phyloP scores from a whole-genome alignment of 2,888 invertebrate species.

The Cremastinae sp. region DNA sequence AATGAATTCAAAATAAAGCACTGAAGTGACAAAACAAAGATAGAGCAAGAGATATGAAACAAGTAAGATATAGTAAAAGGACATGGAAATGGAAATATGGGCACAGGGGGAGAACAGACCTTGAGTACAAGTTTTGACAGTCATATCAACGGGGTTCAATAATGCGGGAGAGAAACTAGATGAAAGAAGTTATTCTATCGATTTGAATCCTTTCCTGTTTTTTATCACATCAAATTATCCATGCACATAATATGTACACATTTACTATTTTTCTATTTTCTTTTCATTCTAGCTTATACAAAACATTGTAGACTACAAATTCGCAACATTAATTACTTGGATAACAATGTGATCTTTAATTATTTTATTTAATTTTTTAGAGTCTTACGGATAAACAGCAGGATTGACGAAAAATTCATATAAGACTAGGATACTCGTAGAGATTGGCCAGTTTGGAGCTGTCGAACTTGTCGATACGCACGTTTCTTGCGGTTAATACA shows the following conservation, averaged over 20 bases:
- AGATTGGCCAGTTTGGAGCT: slow-evolving; percentile 19
- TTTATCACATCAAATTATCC: too few relatives aligned
- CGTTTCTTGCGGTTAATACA: slow-evolving; percentile 27
- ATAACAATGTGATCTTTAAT: too few relatives aligned
- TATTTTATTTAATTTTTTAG: too few relatives aligned
- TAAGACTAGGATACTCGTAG: not conserved
- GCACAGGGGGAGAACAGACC: slow-evolving; percentile 42
- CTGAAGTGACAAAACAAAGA: slow-evolving; percentile 40
- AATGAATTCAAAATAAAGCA: slow-evolving; percentile 21
- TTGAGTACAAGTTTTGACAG: slow-evolving; percentile 18
- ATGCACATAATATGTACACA: too few relatives aligned
- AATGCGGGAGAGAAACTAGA: slow-evolving; percentile 18
- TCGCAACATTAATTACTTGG: too few relatives aligned
- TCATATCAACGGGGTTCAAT: slow-evolving; percentile 35
- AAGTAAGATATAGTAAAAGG: slow-evolving; percentile 3
- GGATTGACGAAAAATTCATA: slow-evolving; percentile 10
- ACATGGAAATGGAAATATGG: slow-evolving; percentile 51
- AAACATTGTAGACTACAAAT: too few relatives aligned
- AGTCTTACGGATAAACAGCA: not conserved
- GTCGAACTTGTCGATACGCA: slow-evolving; percentile 27
- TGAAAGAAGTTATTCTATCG: slow-evolving; percentile 6
- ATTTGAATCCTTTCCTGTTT: too few relatives aligned
- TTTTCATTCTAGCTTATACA: not conserved
- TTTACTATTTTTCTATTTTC: not conserved
- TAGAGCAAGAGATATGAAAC: not conserved